Percentiles rank a stretch among this genome's conserved stretches.
These are phyloP conservation scores for Macrocentrus cingulum DNA, from an alignment of 1,140 invertebrate genomes.

Conservation along the genomic window DNA sequence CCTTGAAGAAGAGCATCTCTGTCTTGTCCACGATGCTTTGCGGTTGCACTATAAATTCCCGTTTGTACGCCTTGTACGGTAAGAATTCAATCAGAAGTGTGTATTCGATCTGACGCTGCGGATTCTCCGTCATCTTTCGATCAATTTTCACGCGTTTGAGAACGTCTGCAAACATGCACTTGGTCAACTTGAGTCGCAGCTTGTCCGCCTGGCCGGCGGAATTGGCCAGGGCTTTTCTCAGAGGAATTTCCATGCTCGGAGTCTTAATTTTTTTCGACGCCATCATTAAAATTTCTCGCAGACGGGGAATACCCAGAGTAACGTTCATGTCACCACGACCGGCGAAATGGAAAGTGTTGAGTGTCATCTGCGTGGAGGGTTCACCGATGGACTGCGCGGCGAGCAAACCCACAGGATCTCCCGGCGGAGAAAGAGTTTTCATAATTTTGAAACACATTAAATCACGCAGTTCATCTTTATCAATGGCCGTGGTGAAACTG, in stretches of 20 bases:
- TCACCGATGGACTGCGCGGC: constrained; percentile 97
- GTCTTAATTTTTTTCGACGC: constrained; percentile 92
- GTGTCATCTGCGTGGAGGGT: constrained; percentile 99
- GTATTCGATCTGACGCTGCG: constrained; percentile 61
- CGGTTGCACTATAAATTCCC: constrained; percentile 71
- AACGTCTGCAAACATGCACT: constrained; percentile 77
- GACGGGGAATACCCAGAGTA: constrained; percentile 93
- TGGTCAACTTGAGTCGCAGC: constrained; percentile 71
- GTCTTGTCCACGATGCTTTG: constrained; percentile 70
- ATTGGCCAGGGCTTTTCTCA: constrained; percentile 60
- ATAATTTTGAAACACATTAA: constrained; percentile 79
- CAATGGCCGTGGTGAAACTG: constrained; percentile 37
- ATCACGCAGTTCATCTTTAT: constrained; percentile 64
- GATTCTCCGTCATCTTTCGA: constrained; percentile 62
- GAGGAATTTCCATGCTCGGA: constrained; percentile 93
- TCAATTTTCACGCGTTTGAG: constrained; percentile 73
- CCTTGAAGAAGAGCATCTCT: constrained; percentile 66
- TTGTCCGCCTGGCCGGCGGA: constrained; percentile 68
- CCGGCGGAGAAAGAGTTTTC: constrained; percentile 78
- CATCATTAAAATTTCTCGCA: constrained; percentile 96
- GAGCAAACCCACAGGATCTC: constrained; percentile 94
- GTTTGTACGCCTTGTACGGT: constrained; percentile 70
- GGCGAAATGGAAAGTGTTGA: constrained; percentile 99
- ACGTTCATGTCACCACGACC: constrained; percentile 99
- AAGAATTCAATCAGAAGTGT: constrained; percentile 73